phyloP scores from a whole-genome alignment of 2,797 vertebrate genomes.

The Cryptoblepharus egeriae region DNA sequence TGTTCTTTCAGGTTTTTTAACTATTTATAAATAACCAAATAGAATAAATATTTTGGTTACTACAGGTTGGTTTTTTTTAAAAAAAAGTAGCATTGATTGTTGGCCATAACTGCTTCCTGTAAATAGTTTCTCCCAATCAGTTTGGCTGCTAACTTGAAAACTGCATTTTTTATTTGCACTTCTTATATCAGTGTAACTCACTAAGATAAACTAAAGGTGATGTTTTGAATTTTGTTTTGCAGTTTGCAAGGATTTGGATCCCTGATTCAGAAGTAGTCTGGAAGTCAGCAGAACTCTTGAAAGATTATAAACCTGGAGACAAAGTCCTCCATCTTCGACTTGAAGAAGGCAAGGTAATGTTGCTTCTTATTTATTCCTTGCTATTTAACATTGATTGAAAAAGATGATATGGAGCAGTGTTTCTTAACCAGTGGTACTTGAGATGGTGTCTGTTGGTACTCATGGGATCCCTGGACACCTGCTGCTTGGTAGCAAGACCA shows the following conservation, averaged over 20 bases:
- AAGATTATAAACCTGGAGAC: slow-evolving; percentile 93
- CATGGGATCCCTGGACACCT: no score
- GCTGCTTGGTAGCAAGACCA: no score
- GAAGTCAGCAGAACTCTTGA: slow-evolving; percentile 94
- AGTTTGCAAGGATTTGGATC: slow-evolving; percentile 98
- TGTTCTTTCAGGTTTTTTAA: not conserved
- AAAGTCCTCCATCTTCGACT: slow-evolving; percentile 86
- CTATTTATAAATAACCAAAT: not conserved
- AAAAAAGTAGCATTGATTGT: no score
- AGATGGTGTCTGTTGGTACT: no score
- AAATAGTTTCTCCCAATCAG: not conserved
- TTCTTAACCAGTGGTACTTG: no score
- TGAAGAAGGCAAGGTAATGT: slow-evolving; percentile 90
- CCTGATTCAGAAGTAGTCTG: slow-evolving; percentile 96
- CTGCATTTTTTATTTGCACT: not conserved
- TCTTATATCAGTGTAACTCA: not conserved
- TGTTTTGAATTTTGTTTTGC: slow-evolving; percentile 59
- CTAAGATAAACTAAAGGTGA: not conserved
- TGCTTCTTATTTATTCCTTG: not conserved
- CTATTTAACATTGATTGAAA: not conserved
- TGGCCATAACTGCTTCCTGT: not conserved
- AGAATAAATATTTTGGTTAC: not conserved
- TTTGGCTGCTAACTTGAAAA: not conserved
- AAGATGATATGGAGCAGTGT: accelerated
- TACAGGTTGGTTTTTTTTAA: not conserved